These are phyloP conservation scores for Troglohyphantes excavatus DNA, from an alignment of 2,888 invertebrate species.

Conservation along the genomic window DNA sequence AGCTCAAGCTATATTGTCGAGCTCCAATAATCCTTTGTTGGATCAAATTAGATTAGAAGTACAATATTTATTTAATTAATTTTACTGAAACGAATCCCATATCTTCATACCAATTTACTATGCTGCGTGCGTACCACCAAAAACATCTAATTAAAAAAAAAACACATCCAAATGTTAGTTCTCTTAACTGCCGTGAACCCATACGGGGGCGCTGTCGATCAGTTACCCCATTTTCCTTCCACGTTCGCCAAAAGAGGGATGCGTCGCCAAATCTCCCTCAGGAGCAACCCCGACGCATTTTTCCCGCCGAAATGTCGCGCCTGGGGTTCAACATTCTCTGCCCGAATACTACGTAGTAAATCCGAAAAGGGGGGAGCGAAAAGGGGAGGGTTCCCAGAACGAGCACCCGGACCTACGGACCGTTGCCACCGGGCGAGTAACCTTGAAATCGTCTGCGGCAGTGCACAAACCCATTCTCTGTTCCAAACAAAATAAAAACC, in stretches of 20 bases:
- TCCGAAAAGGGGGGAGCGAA: slow-evolving; percentile 17
- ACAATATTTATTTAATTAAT: no score
- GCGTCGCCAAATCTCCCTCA: slow-evolving; percentile 3
- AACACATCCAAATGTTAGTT: no score
- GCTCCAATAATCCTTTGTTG: no score
- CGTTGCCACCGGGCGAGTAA: slow-evolving; percentile 62
- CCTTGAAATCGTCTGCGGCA: slow-evolving; percentile 51
- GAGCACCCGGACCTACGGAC: slow-evolving; percentile 71
- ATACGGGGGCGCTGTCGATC: background rate
- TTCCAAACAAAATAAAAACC: background rate
- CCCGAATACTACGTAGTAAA: slow-evolving; percentile 67
- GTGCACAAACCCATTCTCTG: slow-evolving; percentile 4
- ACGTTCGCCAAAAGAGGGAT: background rate
- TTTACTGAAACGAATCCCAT: no score
- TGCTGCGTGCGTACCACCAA: no score
- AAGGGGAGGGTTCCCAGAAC: slow-evolving; percentile 38
- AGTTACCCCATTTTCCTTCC: background rate
- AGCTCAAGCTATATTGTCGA: no score
- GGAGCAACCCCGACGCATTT: slow-evolving; percentile 38
- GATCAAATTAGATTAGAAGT: no score
- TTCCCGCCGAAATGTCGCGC: slow-evolving; percentile 72
- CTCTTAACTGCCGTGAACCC: no score
- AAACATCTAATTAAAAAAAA: no score
- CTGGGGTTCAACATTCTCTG: slow-evolving; percentile 66
- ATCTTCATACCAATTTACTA: no score